phyloP scores from a whole-genome alignment of 2,888 invertebrate species.

The Sinohyriopsis cumingii region DNA sequence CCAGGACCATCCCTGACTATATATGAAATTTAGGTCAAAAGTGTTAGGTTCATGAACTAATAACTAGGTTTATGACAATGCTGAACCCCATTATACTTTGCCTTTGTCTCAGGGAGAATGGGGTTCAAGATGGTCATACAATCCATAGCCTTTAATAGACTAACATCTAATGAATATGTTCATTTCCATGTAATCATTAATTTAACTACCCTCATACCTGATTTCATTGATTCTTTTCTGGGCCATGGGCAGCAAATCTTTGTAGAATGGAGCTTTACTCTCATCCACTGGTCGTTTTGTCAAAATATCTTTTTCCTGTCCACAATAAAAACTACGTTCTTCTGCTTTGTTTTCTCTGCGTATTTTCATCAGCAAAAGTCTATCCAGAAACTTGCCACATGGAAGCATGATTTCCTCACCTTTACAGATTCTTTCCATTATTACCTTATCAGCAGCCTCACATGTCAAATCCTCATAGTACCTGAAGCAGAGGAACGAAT shows the following conservation, averaged over 20 bases:
- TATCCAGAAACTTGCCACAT: constrained; percentile 70
- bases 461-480: constrained; percentile 70
- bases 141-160: too few species aligned
- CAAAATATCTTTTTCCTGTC: not conserved
- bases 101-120: too few species aligned
- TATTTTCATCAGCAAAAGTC: constrained; percentile 63
- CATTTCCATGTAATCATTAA: too few species aligned
- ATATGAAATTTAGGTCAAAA: too few species aligned
- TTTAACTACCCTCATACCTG: constrained; percentile 39
- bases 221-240: constrained; percentile 59
- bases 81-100: too few species aligned
- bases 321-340: not conserved
- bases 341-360: constrained; percentile 22
- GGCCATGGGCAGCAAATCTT: constrained; percentile 54
- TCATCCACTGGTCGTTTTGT: constrained; percentile 19
- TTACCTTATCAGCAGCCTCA: constrained; percentile 58
- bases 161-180: too few species aligned
- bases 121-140: too few species aligned
- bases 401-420: constrained; percentile 62
- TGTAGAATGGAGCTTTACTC: constrained; percentile 56
- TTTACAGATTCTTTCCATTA: constrained; percentile 52
- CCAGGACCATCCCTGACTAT: too few species aligned
- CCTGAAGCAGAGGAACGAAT: constrained; percentile 44
- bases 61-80: too few species aligned
- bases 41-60: too few species aligned